Evolutionary conservation across 2,113 vertebrate species (phyloP), one percentile per base, ranked within the genome.

Genomic region (Manacus vitellinus): DNA sequence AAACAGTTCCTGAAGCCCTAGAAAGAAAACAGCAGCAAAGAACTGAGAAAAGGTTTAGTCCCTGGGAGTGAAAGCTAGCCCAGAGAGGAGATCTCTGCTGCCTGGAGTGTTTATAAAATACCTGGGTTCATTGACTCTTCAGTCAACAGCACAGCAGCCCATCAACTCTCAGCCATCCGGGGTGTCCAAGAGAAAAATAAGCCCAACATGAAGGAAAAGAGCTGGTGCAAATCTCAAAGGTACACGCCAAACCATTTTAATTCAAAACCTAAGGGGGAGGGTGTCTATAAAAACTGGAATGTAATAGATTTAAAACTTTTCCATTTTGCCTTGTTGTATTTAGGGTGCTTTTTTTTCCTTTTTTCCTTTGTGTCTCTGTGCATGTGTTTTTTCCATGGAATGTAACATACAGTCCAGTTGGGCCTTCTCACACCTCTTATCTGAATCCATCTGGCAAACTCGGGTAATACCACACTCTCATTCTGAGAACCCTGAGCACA

Each of bases 1-100:
- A 99, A 95, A 99, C 99, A 76, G 99, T 99, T 92, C 99, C 99
- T 4, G 99, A 99, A 7, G 99, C 99, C 97, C 99, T 99, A 95
- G 23, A 84, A 95, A 97, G 13, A 95, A 95, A 94, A 97, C 35
- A 90, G 65, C 30, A 75, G 39, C 1, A 6, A 44, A 88, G 49
- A 89, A 72, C 14, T 54, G 43, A 95, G 79, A 46, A 78, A 66
- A 6, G 4, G 13, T 31, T 76, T 13, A 49, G 46, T 24, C 2
- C 10, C 20, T 27, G 1, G 3, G 19, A 43, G 65, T 16, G 31
- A 68, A 52, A 83, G 18, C 28, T 76, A 65, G 37, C 24, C 49
- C 56, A 59, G 47, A 84, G 25, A 77, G 35, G 47, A 77, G 56
- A 46, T 8, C 37, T 54, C 66, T 81, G 37, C 25, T 58, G 77